Conservation (phyloP, 2,888 invertebrate genomes). For the Lomographa bimaculata region DNA sequence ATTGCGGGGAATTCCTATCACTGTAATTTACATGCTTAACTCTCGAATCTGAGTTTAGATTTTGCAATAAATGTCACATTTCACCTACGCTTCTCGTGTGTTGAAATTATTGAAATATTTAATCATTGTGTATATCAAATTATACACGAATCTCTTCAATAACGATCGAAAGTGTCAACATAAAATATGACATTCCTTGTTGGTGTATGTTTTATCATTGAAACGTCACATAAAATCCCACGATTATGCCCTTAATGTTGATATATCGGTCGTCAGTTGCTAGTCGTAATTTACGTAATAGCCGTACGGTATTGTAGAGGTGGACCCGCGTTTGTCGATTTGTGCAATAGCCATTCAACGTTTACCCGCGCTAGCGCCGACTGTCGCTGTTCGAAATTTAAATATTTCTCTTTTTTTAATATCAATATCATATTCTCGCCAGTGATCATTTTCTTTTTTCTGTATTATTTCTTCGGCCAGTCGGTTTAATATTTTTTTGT, state of each 20-base stretch:
- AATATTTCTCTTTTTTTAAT: conserved; percentile 10
- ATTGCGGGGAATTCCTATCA: too few relatives aligned
- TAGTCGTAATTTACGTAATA: conserved; percentile 26
- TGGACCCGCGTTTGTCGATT: conserved; percentile 58
- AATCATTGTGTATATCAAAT: too few relatives aligned
- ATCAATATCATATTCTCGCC: background rate
- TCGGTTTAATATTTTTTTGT: conserved; percentile 22
- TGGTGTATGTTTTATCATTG: too few relatives aligned
- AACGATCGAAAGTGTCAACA: conserved; percentile 4
- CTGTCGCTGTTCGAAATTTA: conserved; percentile 36
- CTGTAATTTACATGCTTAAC: too few relatives aligned
- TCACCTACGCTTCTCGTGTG: conserved; percentile 1
- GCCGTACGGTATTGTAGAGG: conserved; percentile 41
- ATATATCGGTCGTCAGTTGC: conserved; percentile 15
- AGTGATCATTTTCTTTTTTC: conserved; percentile 7
- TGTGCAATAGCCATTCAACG: conserved; percentile 57
- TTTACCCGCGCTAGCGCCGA: conserved; percentile 48
- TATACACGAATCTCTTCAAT: conserved; percentile 2
- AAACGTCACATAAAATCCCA: conserved; percentile 20
- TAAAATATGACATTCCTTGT: too few relatives aligned
- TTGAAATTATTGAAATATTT: background rate
- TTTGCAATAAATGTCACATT: background rate
- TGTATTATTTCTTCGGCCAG: conserved; percentile 1
- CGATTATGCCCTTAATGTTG: conserved; percentile 17
- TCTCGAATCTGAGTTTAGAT: too few relatives aligned